These are phyloP conservation scores for Serilophus lunatus DNA, from an alignment of 2,113 vertebrate species.

Conservation along the genomic window DNA sequence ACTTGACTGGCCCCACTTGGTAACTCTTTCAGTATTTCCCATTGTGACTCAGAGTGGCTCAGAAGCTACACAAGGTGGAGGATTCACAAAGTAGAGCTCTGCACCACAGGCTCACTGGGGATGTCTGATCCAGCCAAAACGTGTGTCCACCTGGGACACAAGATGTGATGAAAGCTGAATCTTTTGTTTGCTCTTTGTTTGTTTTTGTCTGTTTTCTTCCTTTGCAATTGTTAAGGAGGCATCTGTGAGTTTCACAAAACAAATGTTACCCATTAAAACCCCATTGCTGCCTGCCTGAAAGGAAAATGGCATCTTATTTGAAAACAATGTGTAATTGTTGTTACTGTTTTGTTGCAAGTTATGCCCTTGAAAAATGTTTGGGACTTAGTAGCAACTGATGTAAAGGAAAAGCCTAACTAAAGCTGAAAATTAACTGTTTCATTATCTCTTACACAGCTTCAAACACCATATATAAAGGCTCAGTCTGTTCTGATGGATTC, in stretches of 20 bases:
- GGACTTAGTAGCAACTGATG: not conserved
- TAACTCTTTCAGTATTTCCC: not conserved
- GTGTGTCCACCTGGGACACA: not conserved
- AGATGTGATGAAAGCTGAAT: not conserved
- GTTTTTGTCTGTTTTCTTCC: not conserved
- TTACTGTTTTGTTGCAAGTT: constrained; percentile 43
- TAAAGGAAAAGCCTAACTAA: not conserved
- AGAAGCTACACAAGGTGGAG: not conserved
- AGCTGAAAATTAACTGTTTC: not conserved
- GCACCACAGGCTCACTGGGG: not conserved
- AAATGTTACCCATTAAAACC: constrained; percentile 52
- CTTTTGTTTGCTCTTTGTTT: not conserved
- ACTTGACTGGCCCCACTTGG: not conserved
- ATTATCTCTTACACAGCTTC: not conserved
- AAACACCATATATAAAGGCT: not conserved
- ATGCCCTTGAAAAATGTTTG: constrained; percentile 14
- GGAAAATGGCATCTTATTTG: constrained; percentile 46
- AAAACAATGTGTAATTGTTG: constrained; percentile 54
- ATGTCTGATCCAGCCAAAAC: not conserved
- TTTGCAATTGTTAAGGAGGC: constrained; percentile 28
- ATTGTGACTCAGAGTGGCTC: not conserved
- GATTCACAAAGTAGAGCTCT: not conserved
- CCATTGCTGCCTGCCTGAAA: constrained; percentile 16
- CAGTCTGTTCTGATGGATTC: not conserved
- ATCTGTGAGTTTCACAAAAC: constrained; percentile 46